Conservation (phyloP, 2,888 invertebrate species). For the Eupithecia centaureata region DNA sequence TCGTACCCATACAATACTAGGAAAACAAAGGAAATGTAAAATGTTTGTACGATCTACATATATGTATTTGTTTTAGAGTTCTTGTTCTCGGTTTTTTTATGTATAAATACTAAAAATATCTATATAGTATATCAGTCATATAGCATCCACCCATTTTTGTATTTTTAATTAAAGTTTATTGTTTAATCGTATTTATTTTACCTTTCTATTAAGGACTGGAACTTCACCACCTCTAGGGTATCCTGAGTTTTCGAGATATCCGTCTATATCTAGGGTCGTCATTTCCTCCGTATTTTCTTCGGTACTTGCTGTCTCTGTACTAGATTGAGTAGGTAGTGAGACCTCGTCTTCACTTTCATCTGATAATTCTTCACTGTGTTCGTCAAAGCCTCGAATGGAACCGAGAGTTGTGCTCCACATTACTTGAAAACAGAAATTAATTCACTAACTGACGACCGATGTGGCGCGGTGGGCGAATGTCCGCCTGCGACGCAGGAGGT, state of each 20-base stretch:
- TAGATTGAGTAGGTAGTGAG: not conserved
- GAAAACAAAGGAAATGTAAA: no score
- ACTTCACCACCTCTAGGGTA: constrained; percentile 61
- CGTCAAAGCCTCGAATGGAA: not conserved
- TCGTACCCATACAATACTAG: no score
- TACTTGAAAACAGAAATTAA: not conserved
- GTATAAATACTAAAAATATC: no score
- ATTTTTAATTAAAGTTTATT: no score
- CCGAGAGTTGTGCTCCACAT: not conserved
- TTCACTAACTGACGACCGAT: no score
- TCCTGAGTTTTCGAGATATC: constrained; percentile 27
- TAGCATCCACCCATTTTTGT: no score
- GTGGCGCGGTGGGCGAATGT: no score
- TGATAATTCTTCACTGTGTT: not conserved
- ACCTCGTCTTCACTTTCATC: not conserved
- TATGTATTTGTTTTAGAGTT: no score
- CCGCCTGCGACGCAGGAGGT: no score
- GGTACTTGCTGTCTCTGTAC: not conserved
- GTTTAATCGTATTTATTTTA: constrained; percentile 37
- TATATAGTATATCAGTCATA: no score
- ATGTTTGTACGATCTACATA: no score
- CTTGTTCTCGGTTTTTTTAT: no score
- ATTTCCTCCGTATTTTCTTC: constrained; percentile 7
- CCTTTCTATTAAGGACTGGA: constrained; percentile 71
- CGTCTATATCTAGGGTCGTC: not conserved